phyloP scores from a whole-genome alignment of 1,140 invertebrate genomes.

The Drosophila micromelanica region DNA sequence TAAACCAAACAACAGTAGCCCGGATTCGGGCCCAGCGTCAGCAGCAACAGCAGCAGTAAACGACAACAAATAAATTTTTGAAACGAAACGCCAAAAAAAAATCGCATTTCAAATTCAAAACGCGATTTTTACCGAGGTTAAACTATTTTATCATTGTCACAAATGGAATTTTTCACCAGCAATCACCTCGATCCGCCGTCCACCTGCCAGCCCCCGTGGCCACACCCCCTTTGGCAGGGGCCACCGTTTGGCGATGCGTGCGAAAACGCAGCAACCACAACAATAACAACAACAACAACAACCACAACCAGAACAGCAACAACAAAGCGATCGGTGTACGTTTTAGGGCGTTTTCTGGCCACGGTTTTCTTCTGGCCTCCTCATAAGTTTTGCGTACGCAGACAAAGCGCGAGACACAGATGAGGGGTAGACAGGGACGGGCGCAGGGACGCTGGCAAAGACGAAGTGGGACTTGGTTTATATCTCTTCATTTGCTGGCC shows the following conservation, averaged over 20 bases:
- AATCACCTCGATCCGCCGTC: conserved; percentile 51
- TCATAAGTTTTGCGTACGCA: conserved; percentile 71
- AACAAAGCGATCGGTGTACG: conserved; percentile 55
- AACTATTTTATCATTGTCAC: conserved; percentile 83
- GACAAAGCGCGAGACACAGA: conserved; percentile 17
- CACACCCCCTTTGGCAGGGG: conserved; percentile 27
- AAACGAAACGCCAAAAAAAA: conserved; percentile 67
- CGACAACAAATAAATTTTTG: conserved; percentile 61
- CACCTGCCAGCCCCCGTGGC: conserved; percentile 33
- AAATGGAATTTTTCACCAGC: conserved; percentile 82
- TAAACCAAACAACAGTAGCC: conserved; percentile 53
- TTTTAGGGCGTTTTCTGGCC: conserved; percentile 81
- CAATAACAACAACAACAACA: conserved; percentile 7
- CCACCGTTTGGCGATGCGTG: conserved; percentile 66
- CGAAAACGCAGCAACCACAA: conserved; percentile 75
- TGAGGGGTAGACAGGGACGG: not conserved
- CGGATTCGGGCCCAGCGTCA: conserved; percentile 38
- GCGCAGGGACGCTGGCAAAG: conserved; percentile 6
- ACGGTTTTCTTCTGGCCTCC: conserved; percentile 67
- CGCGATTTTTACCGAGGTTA: conserved; percentile 80
- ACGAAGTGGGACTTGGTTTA: conserved; percentile 66
- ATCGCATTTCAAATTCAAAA: conserved; percentile 81
- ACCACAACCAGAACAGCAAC: conserved; percentile 5
- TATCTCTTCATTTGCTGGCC: conserved; percentile 77
- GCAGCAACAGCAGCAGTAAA: conserved; percentile 22